These are phyloP conservation scores for Ips typographus DNA, from an alignment of 1,140 invertebrate species.

Conservation along the genomic window DNA sequence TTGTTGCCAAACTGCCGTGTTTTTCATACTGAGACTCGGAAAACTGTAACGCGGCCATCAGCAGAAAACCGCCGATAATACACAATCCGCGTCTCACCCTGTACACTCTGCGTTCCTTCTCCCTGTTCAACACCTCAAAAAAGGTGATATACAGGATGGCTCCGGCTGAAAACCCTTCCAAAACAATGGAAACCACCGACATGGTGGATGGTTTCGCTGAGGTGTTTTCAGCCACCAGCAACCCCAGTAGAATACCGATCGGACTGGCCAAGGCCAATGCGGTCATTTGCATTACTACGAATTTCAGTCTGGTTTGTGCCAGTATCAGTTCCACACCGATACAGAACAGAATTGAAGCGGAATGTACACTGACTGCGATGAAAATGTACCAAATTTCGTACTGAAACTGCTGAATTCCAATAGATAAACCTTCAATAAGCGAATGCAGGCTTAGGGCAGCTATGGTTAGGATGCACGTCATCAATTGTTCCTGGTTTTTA, in stretches of 20 bases:
- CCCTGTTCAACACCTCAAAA: slow-evolving; percentile 51
- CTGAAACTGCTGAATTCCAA: slow-evolving; percentile 68
- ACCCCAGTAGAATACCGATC: slow-evolving; percentile 65
- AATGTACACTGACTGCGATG: slow-evolving; percentile 72
- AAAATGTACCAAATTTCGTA: slow-evolving; percentile 69
- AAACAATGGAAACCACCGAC: slow-evolving; percentile 44
- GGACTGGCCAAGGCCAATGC: slow-evolving; percentile 71
- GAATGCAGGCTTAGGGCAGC: slow-evolving; percentile 77
- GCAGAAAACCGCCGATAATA: slow-evolving; percentile 48
- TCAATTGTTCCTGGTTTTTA: slow-evolving; percentile 49
- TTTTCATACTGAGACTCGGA: slow-evolving; percentile 21
- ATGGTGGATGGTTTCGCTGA: slow-evolving; percentile 45
- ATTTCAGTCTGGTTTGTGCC: slow-evolving; percentile 59
- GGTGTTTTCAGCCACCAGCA: slow-evolving; percentile 46
- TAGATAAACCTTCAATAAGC: slow-evolving; percentile 78
- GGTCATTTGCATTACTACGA: slow-evolving; percentile 62
- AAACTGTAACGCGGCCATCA: slow-evolving; percentile 49
- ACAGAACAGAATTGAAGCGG: slow-evolving; percentile 72
- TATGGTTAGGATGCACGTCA: slow-evolving; percentile 67
- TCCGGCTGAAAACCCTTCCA: slow-evolving; percentile 52
- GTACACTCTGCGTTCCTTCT: slow-evolving; percentile 48
- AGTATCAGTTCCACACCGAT: slow-evolving; percentile 69
- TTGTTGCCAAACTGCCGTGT: not conserved
- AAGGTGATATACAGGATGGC: slow-evolving; percentile 52
- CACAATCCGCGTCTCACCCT: slow-evolving; percentile 43